These are phyloP conservation scores for Babylonia areolata DNA, from an alignment of 1,140 invertebrate species.

Conservation along the genomic window DNA sequence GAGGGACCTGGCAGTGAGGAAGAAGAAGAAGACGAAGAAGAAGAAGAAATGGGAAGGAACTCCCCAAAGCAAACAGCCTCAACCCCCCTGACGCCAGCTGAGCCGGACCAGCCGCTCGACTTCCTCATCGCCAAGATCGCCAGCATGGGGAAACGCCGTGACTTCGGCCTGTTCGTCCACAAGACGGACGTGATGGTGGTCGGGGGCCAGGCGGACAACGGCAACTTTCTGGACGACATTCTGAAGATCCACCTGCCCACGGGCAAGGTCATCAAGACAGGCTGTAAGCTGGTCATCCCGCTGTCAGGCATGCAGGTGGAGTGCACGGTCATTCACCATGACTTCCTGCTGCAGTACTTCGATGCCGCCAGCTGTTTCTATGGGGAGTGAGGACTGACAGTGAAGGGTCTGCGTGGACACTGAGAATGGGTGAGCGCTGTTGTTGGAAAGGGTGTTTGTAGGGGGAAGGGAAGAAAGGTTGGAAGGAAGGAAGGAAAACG, in stretches of 20 bases:
- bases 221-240: slow-evolving; percentile 38
- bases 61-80: background rate
- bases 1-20: background rate
- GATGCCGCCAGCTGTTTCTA: slow-evolving; percentile 30
- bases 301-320: slow-evolving; percentile 28
- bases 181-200: slow-evolving; percentile 31
- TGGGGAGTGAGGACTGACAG: slow-evolving; percentile 3
- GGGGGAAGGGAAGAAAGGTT: no score
- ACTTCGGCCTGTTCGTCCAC: slow-evolving; percentile 35
- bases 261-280: background rate
- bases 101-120: background rate
- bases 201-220: slow-evolving; percentile 29
- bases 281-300: slow-evolving; percentile 27
- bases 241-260: slow-evolving; percentile 9
- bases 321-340: slow-evolving; percentile 22
- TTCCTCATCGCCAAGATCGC: slow-evolving; percentile 4
- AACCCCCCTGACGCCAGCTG: background rate
- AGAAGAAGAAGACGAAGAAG: background rate
- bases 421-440: no score
- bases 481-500: no score
- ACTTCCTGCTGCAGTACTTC: slow-evolving; percentile 29
- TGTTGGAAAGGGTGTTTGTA: no score
- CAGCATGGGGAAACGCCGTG: slow-evolving; percentile 23
- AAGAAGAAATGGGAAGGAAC: background rate
- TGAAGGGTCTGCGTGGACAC: no score